Evolutionary conservation across 2,888 invertebrate species (phyloP).

Genomic region (Xylota segnis): DNA sequence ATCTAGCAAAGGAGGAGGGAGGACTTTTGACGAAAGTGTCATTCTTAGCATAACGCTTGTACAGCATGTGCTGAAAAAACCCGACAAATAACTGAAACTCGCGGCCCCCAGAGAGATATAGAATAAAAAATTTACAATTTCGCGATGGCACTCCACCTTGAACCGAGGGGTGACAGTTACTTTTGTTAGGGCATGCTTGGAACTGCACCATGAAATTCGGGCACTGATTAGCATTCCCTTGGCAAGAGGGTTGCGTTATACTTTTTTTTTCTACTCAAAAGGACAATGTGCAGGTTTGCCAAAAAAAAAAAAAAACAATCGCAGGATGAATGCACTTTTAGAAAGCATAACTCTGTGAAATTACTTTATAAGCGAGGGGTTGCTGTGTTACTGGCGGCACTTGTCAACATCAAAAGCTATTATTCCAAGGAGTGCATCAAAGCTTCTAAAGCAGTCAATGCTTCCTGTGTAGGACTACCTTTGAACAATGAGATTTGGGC

Average conservation of each 20-base stretch:
- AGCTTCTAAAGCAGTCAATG: neutral
- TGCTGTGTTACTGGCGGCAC: conserved; percentile 7
- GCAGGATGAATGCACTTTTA: neutral
- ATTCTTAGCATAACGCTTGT: neutral
- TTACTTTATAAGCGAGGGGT: neutral
- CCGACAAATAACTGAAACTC: neutral
- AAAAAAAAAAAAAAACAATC: neutral
- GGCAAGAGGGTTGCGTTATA: neutral
- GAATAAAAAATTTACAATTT: neutral
- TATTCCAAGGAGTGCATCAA: neutral
- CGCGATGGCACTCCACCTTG: neutral
- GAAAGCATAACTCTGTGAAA: neutral
- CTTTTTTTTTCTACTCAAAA: neutral
- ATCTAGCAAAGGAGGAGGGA: neutral
- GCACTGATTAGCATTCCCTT: neutral
- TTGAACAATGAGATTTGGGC: too few relatives aligned
- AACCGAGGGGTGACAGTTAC: neutral
- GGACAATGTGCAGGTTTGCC: neutral
- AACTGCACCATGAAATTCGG: neutral
- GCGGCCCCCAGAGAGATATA: neutral
- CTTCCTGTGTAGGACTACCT: too few relatives aligned
- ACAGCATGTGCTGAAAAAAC: neutral
- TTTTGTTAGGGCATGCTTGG: neutral
- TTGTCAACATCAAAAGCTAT: neutral
- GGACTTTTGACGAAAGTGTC: conserved; percentile 12